Percentiles rank a stretch among this genome's conserved stretches.
phyloP scores from a whole-genome alignment of 2,797 vertebrate genomes.

The Platyrinchus mystaceus region DNA sequence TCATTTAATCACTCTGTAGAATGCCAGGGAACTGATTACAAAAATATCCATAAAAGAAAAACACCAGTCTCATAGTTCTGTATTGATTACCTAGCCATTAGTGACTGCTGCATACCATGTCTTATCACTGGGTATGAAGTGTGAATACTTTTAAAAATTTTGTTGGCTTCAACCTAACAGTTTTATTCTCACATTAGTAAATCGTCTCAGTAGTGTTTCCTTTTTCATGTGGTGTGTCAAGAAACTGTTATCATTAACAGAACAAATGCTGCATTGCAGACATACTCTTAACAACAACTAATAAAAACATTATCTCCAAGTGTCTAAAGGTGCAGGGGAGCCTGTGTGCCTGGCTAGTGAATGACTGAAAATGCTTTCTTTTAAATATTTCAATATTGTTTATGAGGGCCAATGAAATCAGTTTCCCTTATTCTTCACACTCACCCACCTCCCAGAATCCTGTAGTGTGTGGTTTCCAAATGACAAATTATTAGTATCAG shows the following conservation, averaged over 20 bases:
- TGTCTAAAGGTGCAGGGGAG: neutral
- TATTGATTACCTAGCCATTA: slow-evolving; percentile 29
- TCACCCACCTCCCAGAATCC: fast-evolving
- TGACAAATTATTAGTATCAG: neutral
- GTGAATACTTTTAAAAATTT: slow-evolving; percentile 17
- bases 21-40: neutral
- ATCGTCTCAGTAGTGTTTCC: neutral
- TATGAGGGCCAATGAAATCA: neutral
- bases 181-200: slow-evolving; percentile 20
- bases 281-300: neutral
- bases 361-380: neutral
- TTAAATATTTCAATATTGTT: neutral
- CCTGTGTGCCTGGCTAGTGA: neutral
- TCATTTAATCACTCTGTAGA: neutral
- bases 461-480: neutral
- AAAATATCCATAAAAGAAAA: slow-evolving; percentile 2
- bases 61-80: slow-evolving; percentile 5
- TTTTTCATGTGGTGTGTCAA: neutral
- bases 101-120: neutral
- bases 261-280: slow-evolving; percentile 1
- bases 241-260: neutral
- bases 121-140: neutral
- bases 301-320: neutral
- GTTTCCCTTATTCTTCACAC: neutral
- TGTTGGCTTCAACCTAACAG: neutral